Evolutionary conservation across 2,888 invertebrate genomes (phyloP).

Genomic region (Stomorhina lunata): DNA sequence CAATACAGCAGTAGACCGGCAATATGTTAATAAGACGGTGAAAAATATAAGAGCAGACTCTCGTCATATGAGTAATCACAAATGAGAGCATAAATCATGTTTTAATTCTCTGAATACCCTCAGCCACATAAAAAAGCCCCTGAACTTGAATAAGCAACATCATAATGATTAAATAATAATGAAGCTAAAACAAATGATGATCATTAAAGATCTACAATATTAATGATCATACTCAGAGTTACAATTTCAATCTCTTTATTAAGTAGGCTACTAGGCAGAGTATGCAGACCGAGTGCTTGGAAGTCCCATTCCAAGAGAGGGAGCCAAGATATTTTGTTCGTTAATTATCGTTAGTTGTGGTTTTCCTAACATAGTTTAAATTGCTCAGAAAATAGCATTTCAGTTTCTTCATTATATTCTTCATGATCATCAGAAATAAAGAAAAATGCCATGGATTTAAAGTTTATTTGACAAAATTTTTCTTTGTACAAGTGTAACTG

Average conservation of each 20-base stretch:
- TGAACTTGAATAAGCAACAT: too few species aligned
- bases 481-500: not conserved
- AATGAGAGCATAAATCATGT: conserved; percentile 11
- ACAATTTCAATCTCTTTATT: conserved; percentile 31
- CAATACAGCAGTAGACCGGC: too few species aligned
- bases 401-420: too few species aligned
- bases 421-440: too few species aligned
- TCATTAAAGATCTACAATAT: conserved; percentile 19
- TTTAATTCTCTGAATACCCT: conserved; percentile 9
- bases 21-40: too few species aligned
- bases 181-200: not conserved
- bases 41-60: too few species aligned
- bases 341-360: not conserved
- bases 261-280: conserved; percentile 48
- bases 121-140: not conserved
- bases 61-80: not conserved
- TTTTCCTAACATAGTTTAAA: too few species aligned
- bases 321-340: not conserved
- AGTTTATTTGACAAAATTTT: too few species aligned
- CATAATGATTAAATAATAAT: not conserved
- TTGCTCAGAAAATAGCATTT: too few species aligned
- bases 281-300: not conserved
- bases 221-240: conserved; percentile 4
- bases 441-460: too few species aligned
- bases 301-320: not conserved